phyloP scores from a whole-genome alignment of 2,888 invertebrate species.

The Acholoe squamosa region DNA sequence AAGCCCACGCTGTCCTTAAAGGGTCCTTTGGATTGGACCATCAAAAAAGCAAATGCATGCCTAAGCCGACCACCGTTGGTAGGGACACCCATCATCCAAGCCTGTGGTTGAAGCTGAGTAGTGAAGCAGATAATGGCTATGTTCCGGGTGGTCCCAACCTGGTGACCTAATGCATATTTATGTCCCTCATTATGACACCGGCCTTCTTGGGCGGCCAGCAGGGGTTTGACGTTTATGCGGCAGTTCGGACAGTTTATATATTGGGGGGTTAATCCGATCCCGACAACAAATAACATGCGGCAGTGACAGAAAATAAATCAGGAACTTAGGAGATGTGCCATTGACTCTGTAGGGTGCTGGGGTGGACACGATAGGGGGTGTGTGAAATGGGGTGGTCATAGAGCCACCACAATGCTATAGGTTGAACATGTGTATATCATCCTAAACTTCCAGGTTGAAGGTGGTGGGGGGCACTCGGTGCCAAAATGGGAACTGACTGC shows the following conservation, averaged over 20 bases:
- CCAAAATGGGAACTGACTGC: too few species aligned
- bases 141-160: slow-evolving; percentile 40
- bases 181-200: slow-evolving; percentile 19
- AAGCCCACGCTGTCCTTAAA: too few species aligned
- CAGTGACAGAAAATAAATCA: slow-evolving; percentile 25
- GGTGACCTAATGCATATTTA: slow-evolving; percentile 52
- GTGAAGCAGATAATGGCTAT: slow-evolving; percentile 25
- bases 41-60: too few species aligned
- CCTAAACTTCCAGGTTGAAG: too few species aligned
- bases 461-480: too few species aligned
- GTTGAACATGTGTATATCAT: too few species aligned
- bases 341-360: background rate
- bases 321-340: background rate
- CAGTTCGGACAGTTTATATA: background rate
- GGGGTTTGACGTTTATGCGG: slow-evolving; percentile 46
- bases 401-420: too few species aligned
- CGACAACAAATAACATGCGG: slow-evolving; percentile 38
- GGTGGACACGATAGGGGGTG: background rate
- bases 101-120: background rate
- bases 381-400: too few species aligned
- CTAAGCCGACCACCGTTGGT: background rate
- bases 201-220: background rate
- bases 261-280: slow-evolving; percentile 6
- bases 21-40: too few species aligned
- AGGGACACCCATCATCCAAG: background rate